Conservation (phyloP, 2,888 invertebrate genomes). For the Macrosiphum euphorbiae region DNA sequence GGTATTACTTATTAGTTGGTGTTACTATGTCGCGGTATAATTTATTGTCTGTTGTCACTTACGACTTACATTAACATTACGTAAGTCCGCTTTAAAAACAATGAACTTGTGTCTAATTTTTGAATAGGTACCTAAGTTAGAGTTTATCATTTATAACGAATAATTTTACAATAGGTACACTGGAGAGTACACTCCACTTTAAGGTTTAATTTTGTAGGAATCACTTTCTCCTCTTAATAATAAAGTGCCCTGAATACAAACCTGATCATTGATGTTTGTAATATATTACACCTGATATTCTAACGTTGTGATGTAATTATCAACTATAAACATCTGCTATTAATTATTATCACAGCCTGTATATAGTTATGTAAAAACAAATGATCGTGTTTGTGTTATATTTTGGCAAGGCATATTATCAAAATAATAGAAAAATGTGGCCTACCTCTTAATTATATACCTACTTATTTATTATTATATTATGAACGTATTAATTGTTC, state of each 20-base stretch:
- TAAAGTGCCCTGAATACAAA: slow-evolving; percentile 33
- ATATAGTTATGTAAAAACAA: background rate
- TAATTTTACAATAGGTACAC: background rate
- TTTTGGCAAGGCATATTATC: background rate
- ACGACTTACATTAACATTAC: background rate
- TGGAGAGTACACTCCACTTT: background rate
- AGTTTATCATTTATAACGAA: background rate
- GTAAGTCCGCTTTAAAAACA: background rate
- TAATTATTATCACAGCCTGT: background rate
- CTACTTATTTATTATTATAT: background rate
- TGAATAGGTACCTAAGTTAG: background rate
- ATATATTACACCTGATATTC: slow-evolving; percentile 15
- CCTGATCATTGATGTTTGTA: slow-evolving; percentile 13
- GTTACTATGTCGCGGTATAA: background rate
- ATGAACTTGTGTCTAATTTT: background rate
- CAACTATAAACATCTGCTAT: background rate
- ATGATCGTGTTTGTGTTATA: background rate
- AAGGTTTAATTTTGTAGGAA: background rate
- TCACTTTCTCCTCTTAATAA: slow-evolving; percentile 49
- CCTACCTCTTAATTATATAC: background rate
- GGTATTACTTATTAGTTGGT: too few species aligned
- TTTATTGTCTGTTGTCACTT: background rate
- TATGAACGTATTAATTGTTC: background rate
- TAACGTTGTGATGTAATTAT: slow-evolving; percentile 31
- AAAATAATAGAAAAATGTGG: background rate